Conservation (phyloP, 2,888 invertebrate species). For the Parasteatoda lunata region DNA sequence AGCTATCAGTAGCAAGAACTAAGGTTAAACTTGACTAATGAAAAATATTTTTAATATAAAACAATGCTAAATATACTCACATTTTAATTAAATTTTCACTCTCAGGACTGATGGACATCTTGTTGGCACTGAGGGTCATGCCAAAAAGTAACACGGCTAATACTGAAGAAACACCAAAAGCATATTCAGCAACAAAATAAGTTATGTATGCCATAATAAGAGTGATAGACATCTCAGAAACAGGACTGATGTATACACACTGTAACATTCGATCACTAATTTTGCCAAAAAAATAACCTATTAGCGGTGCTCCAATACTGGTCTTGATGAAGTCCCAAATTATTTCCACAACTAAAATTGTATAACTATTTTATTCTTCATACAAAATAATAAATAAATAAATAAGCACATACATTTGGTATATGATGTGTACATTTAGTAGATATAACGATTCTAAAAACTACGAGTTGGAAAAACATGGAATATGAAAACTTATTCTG, state of each 20-base stretch:
- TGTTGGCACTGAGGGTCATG: conserved; percentile 74
- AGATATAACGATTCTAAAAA: no score
- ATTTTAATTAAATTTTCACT: conserved; percentile 73
- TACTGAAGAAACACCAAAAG: conserved; percentile 75
- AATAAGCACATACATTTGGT: no score
- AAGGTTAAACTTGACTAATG: no score
- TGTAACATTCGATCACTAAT: conserved; percentile 74
- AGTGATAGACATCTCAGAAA: conserved; percentile 75
- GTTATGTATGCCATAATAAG: conserved; percentile 75
- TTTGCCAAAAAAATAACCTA: conserved; percentile 75
- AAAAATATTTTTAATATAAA: no score
- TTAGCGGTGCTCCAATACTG: conserved; percentile 73
- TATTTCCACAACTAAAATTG: conserved; percentile 24
- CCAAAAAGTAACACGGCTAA: conserved; percentile 76
- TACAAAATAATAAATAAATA: background rate
- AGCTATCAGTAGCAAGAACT: no score
- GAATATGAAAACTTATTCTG: no score
- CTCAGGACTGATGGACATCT: conserved; percentile 76
- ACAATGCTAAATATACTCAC: conserved; percentile 4
- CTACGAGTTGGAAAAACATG: no score
- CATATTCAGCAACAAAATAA: conserved; percentile 72
- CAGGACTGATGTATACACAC: conserved; percentile 75
- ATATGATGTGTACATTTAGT: no score
- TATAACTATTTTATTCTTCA: background rate
- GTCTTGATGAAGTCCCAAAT: conserved; percentile 24